Evolutionary conservation across 2,797 vertebrate species (phyloP).

Genomic region (Tapera naevia): DNA sequence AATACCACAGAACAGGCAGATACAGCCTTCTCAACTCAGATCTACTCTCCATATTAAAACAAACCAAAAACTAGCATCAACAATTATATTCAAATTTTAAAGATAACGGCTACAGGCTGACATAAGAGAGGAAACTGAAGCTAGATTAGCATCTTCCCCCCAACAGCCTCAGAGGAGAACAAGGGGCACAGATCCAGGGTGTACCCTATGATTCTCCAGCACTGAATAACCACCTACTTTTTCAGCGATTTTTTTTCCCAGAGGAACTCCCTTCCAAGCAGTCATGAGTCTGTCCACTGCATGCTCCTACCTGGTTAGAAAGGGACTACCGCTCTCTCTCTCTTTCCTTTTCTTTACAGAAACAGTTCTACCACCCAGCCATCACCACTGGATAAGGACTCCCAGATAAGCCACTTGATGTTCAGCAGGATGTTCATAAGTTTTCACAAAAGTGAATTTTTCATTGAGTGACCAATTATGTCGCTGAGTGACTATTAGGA

Average conservation of each 20-base stretch:
- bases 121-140: fast-evolving
- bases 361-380: background rate
- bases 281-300: background rate
- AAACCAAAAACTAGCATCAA: background rate
- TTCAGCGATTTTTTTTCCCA: background rate
- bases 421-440: background rate
- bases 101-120: background rate
- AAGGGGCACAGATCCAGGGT: background rate
- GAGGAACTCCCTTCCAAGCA: background rate
- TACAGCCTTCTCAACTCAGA: background rate
- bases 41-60: background rate
- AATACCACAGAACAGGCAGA: background rate
- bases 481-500: background rate
- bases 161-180: background rate
- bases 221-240: background rate
- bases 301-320: background rate
- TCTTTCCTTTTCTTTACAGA: background rate
- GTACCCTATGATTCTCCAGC: background rate
- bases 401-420: background rate
- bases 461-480: background rate
- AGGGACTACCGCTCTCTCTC: background rate
- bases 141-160: background rate
- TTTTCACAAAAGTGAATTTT: background rate
- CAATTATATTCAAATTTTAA: background rate
- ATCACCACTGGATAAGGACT: background rate